Conservation (phyloP, 2,888 invertebrate genomes). For the Pegoplata infirma region DNA sequence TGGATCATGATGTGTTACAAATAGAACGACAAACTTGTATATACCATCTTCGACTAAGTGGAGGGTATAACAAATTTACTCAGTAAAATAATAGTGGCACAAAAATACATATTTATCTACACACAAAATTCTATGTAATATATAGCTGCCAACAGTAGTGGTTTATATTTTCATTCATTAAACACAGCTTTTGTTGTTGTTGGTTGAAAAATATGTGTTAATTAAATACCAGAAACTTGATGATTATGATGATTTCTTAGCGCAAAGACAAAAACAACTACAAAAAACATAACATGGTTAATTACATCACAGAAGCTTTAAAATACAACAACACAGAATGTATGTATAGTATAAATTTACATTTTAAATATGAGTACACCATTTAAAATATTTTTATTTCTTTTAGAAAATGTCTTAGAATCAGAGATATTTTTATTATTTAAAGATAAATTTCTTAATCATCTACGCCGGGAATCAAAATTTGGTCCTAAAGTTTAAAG, state of each 20-base stretch:
- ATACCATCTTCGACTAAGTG: no score
- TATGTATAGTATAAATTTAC: slow-evolving; percentile 30
- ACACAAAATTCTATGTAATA: slow-evolving; percentile 5
- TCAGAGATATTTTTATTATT: no score
- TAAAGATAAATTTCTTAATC: no score
- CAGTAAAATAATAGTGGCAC: neutral
- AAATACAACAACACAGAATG: neutral
- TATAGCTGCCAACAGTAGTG: no score
- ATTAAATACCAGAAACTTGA: slow-evolving; percentile 26
- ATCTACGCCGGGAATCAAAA: no score
- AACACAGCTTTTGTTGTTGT: slow-evolving; percentile 16
- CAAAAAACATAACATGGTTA: slow-evolving; percentile 35
- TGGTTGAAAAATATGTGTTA: slow-evolving; percentile 24
- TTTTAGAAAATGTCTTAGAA: no score
- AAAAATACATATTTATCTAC: neutral
- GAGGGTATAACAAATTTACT: no score
- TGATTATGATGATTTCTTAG: slow-evolving; percentile 19
- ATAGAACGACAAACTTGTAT: no score
- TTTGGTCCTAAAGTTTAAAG: no score
- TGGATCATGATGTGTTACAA: no score
- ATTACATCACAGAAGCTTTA: slow-evolving; percentile 27
- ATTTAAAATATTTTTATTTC: no score
- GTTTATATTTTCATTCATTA: slow-evolving; percentile 35
- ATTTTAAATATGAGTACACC: slow-evolving; percentile 21
- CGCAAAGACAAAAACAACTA: neutral